phyloP scores from a whole-genome alignment of 2,888 invertebrate genomes.

The Scaptomyza parva region DNA sequence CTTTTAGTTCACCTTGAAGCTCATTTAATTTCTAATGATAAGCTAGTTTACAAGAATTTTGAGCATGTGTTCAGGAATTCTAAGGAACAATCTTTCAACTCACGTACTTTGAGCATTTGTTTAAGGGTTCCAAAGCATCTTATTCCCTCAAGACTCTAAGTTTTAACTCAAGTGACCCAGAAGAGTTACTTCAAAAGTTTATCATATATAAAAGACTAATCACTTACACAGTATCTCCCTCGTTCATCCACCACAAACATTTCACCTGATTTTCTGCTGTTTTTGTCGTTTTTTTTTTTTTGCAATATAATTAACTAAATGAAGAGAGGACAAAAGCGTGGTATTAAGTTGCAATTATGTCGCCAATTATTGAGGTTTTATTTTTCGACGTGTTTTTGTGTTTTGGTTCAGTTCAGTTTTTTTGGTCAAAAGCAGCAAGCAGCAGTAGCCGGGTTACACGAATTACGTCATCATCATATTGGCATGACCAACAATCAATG shows the following conservation, averaged over 20 bases:
- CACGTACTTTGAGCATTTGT: no score
- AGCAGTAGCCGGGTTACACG: slow-evolving; percentile 35
- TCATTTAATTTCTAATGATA: no score
- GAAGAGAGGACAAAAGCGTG: slow-evolving; percentile 77
- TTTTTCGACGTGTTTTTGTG: slow-evolving; percentile 73
- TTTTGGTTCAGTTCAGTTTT: slow-evolving; percentile 46
- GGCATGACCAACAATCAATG: slow-evolving; percentile 44
- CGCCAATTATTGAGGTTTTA: slow-evolving; percentile 79
- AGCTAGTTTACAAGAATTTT: no score
- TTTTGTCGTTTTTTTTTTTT: slow-evolving; percentile 51
- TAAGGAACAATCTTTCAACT: background rate
- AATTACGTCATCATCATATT: slow-evolving; percentile 62
- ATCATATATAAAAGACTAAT: background rate
- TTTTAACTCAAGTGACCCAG: no score
- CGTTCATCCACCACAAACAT: background rate
- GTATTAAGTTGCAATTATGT: slow-evolving; percentile 80
- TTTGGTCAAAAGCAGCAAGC: slow-evolving; percentile 4
- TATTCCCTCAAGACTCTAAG: no score
- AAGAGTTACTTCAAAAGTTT: no score
- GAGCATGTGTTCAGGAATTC: no score
- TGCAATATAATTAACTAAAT: slow-evolving; percentile 78
- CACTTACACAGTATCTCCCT: background rate
- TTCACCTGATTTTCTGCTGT: background rate
- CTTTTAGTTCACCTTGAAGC: no score
- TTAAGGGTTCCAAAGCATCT: no score